Conservation (phyloP, 2,797 vertebrate genomes). For the Lophotriccus pileatus region DNA sequence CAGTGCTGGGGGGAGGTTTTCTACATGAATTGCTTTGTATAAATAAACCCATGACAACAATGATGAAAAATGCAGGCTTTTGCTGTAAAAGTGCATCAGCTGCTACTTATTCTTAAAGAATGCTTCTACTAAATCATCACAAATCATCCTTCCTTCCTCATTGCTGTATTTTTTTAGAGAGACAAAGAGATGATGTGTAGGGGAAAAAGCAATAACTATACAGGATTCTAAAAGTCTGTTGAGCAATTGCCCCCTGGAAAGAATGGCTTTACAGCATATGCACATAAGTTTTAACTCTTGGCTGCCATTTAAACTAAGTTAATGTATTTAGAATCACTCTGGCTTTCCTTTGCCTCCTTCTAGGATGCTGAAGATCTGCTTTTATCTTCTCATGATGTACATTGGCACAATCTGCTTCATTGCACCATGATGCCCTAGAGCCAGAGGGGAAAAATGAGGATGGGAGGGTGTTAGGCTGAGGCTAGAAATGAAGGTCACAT, state of each 20-base stretch:
- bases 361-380: background rate
- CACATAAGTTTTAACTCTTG: constrained; percentile 1
- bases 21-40: constrained; percentile 47
- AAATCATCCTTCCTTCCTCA: background rate
- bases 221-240: constrained; percentile 11
- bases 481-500: background rate
- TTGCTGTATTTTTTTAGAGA: background rate
- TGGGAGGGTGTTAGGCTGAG: background rate
- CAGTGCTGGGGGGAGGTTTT: constrained; percentile 50
- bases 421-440: accelerated
- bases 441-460: background rate
- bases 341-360: background rate
- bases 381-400: background rate
- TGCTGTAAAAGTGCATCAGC: constrained; percentile 49
- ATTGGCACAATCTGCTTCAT: background rate
- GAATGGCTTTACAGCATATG: background rate
- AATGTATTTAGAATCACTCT: background rate
- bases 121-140: constrained; percentile 20
- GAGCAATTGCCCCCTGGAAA: constrained; percentile 22
- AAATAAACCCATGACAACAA: constrained; percentile 60
- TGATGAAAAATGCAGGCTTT: constrained; percentile 57
- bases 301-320: background rate
- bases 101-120: constrained; percentile 35
- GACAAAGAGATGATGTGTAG: background rate
- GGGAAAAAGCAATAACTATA: background rate